phyloP scores from a whole-genome alignment of 2,888 invertebrate species.

The Cheilosia impressa region DNA sequence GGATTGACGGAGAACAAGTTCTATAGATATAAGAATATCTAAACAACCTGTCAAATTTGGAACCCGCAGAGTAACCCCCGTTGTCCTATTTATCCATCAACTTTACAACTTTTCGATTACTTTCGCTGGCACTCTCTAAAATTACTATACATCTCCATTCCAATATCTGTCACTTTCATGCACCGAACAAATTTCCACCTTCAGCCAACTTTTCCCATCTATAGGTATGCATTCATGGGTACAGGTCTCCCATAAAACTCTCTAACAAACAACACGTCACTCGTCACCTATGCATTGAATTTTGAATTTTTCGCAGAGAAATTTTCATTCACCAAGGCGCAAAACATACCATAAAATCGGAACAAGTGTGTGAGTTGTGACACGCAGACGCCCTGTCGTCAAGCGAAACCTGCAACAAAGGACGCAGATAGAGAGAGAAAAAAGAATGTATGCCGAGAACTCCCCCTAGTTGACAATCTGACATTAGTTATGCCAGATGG shows the following conservation, averaged over 20 bases:
- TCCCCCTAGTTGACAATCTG: conserved; percentile 53
- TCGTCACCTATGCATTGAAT: conserved; percentile 48
- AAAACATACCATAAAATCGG: conserved; percentile 24
- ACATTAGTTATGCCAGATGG: conserved; percentile 74
- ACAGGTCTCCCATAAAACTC: neutral
- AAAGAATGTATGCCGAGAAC: conserved; percentile 24
- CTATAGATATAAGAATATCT: no score
- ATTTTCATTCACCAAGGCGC: neutral
- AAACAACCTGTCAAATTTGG: neutral
- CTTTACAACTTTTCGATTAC: conserved; percentile 41
- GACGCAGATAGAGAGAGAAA: neutral
- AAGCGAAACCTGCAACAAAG: conserved; percentile 32
- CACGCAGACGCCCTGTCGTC: conserved; percentile 63
- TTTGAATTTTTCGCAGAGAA: conserved; percentile 34
- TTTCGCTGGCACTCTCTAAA: conserved; percentile 24
- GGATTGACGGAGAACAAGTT: no score
- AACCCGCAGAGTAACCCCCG: no score
- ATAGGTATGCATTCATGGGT: neutral
- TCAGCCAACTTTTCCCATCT: conserved; percentile 26
- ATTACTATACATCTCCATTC: neutral
- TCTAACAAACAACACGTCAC: conserved; percentile 10
- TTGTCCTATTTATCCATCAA: neutral
- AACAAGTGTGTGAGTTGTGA: conserved; percentile 30
- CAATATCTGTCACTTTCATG: conserved; percentile 47
- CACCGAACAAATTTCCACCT: conserved; percentile 12